phyloP scores from a whole-genome alignment of 2,888 invertebrate species.

The Acheta domesticus region DNA sequence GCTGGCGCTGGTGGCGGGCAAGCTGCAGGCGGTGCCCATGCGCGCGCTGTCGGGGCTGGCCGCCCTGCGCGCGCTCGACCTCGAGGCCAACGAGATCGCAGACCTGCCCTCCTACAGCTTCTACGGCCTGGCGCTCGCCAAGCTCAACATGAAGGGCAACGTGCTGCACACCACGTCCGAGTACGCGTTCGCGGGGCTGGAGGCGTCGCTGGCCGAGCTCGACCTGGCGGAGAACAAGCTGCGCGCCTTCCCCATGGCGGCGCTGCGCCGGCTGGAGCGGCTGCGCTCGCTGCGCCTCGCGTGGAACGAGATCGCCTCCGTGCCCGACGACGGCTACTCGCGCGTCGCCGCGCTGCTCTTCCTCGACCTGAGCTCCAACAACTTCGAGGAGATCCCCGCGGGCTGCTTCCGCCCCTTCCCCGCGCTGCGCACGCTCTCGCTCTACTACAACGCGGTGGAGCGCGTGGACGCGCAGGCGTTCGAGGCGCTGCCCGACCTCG shows the following conservation, averaged over 20 bases:
- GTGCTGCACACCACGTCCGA: conserved; percentile 75
- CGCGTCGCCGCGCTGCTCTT: conserved; percentile 68
- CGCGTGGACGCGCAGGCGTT: conserved; percentile 75
- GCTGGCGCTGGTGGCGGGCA: conserved; percentile 72
- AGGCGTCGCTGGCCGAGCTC: conserved; percentile 73
- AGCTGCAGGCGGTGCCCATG: conserved; percentile 70
- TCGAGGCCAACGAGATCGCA: conserved; percentile 79
- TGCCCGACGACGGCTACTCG: conserved; percentile 66
- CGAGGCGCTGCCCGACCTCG: conserved; percentile 66
- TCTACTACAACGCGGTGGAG: conserved; percentile 81
- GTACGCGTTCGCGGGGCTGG: conserved; percentile 75
- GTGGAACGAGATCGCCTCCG: conserved; percentile 59
- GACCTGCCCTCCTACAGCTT: conserved; percentile 85
- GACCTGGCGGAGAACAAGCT: conserved; percentile 85
- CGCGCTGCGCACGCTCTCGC: conserved; percentile 70
- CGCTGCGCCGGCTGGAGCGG: conserved; percentile 69
- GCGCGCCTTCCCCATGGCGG: conserved; percentile 75
- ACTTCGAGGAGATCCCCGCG: conserved; percentile 70
- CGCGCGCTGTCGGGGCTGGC: conserved; percentile 60
- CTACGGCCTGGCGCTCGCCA: conserved; percentile 76
- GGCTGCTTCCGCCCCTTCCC: conserved; percentile 79
- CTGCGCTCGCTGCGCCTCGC: conserved; percentile 64
- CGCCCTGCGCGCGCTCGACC: conserved; percentile 60
- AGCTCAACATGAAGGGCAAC: conserved; percentile 80
- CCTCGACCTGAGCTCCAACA: conserved; percentile 83